phyloP scores from a whole-genome alignment of 2,888 invertebrate species.

The Brachypalpus laphriformis region DNA sequence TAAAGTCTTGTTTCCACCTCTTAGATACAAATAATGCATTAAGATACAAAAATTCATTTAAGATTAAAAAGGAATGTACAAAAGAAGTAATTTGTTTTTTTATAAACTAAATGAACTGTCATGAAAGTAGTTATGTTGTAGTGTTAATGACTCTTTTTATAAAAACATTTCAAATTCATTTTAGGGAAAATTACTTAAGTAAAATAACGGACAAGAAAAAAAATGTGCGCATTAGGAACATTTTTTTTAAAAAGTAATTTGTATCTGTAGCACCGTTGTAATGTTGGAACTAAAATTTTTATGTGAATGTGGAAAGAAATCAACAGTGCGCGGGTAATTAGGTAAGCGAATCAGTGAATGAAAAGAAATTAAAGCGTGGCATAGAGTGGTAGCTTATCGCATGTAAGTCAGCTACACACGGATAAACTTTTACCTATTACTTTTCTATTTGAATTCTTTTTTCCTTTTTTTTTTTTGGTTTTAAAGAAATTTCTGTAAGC shows the following conservation, averaged over 20 bases:
- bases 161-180: background rate
- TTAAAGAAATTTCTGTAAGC: background rate
- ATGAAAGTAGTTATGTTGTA: slow-evolving; percentile 10
- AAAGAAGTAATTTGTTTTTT: slow-evolving; percentile 5
- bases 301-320: slow-evolving; percentile 32
- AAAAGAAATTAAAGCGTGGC: slow-evolving; percentile 50
- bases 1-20: background rate
- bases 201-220: background rate
- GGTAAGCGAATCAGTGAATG: slow-evolving; percentile 49
- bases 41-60: background rate
- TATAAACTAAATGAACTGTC: slow-evolving; percentile 2
- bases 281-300: background rate
- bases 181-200: slow-evolving; percentile 21
- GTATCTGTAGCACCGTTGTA: background rate
- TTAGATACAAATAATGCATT: background rate
- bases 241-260: slow-evolving; percentile 3
- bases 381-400: slow-evolving; percentile 35
- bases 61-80: background rate
- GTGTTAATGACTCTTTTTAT: slow-evolving; percentile 10
- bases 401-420: slow-evolving; percentile 45
- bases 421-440: slow-evolving; percentile 43
- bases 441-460: background rate
- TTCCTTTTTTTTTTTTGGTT: background rate
- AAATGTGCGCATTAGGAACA: background rate
- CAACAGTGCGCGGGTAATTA: slow-evolving; percentile 61